Evolutionary conservation across 2,888 invertebrate species (phyloP).

Genomic region (Drosophila gaucha): DNA sequence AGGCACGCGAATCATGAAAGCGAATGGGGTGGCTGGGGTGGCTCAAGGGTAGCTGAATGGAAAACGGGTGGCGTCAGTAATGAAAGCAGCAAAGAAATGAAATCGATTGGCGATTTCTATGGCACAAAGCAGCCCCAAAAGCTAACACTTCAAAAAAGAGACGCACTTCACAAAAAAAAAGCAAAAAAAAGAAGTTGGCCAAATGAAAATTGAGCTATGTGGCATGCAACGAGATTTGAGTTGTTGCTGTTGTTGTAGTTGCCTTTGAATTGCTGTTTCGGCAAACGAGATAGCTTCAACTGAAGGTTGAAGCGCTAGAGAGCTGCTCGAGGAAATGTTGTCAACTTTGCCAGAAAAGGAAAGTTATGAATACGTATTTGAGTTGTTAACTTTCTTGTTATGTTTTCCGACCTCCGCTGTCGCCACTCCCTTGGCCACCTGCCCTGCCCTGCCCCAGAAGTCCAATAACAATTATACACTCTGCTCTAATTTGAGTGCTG

Average conservation of each 20-base stretch:
- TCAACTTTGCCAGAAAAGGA: slow-evolving; percentile 17
- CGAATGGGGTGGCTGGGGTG: slow-evolving; percentile 1
- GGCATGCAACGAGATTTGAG: slow-evolving; percentile 29
- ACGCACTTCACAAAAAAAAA: not conserved
- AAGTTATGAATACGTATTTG: slow-evolving; percentile 39
- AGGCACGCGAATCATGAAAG: slow-evolving; percentile 33
- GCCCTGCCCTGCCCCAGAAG: not conserved
- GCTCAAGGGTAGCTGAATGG: slow-evolving; percentile 34
- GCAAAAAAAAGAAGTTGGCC: slow-evolving; percentile 4
- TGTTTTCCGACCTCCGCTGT: not conserved
- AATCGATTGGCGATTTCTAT: slow-evolving; percentile 72
- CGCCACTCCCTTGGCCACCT: not conserved
- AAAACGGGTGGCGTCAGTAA: slow-evolving; percentile 24
- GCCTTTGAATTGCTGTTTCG: slow-evolving; percentile 19
- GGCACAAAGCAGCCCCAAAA: slow-evolving; percentile 53
- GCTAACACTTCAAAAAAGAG: slow-evolving; percentile 39
- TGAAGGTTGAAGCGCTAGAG: slow-evolving; percentile 2
- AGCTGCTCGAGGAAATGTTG: slow-evolving; percentile 4
- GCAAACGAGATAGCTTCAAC: slow-evolving; percentile 4
- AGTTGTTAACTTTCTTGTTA: not conserved
- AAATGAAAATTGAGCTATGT: slow-evolving; percentile 48
- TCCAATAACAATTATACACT: slow-evolving; percentile 63
- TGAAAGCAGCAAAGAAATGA: slow-evolving; percentile 54
- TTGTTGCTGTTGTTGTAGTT: not conserved
- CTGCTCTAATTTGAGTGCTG: slow-evolving; percentile 66